A percentile compares a stretch with the other conserved stretches of the same genome.
phyloP scores from a whole-genome alignment of 1,140 invertebrate genomes.

The Aradophagus sp. region DNA sequence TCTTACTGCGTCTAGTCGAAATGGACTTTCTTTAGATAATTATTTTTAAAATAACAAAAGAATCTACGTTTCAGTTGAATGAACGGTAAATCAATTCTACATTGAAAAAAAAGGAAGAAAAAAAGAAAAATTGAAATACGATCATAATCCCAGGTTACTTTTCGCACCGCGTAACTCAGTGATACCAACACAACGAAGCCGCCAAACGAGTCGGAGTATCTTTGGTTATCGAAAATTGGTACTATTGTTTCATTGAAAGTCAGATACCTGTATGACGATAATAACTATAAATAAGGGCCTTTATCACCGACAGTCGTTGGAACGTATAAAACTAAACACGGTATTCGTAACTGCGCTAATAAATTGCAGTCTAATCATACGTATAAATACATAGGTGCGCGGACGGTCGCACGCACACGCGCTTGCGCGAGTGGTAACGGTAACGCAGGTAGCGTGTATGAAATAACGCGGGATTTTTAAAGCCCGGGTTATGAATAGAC shows the following conservation, averaged over 20 bases:
- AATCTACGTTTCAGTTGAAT: too few relatives aligned
- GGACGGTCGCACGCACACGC: too few relatives aligned
- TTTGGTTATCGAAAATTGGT: constrained; percentile 42
- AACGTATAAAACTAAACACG: constrained; percentile 47
- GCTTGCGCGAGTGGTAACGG: too few relatives aligned
- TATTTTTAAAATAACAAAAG: too few relatives aligned
- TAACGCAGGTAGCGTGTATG: constrained; percentile 46
- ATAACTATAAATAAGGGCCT: constrained; percentile 49
- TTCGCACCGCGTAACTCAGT: too few relatives aligned
- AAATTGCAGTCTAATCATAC: constrained; percentile 52
- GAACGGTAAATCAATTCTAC: too few relatives aligned
- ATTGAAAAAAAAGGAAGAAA: too few relatives aligned
- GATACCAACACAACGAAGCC: constrained; percentile 4
- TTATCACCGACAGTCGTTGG: constrained; percentile 36
- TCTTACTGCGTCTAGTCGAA: too few relatives aligned
- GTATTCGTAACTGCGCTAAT: constrained; percentile 44
- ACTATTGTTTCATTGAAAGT: constrained; percentile 40
- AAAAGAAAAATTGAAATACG: too few relatives aligned
- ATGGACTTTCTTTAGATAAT: too few relatives aligned
- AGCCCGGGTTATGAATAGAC: constrained; percentile 47
- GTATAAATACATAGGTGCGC: constrained; percentile 44
- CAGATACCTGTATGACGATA: constrained; percentile 33
- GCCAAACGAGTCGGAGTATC: constrained; percentile 2
- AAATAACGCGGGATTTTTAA: constrained; percentile 46
- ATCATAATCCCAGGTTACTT: too few relatives aligned